These are phyloP conservation scores for Stenotaenia linearis DNA, from an alignment of 2,888 invertebrate species.

Conservation along the genomic window DNA sequence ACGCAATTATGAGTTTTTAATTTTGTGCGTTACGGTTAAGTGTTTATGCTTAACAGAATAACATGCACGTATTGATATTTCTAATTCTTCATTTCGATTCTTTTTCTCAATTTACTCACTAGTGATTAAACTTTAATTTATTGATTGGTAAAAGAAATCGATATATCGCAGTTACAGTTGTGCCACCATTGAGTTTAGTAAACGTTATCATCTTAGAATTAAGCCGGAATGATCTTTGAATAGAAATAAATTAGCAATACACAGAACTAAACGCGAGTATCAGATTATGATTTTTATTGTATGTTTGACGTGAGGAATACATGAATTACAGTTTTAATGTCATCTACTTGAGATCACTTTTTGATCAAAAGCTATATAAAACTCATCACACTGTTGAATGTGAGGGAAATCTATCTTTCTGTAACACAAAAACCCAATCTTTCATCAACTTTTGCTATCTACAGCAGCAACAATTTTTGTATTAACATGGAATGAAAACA, in stretches of 20 bases:
- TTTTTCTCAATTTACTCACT: no score
- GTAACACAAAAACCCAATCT: conserved; percentile 11
- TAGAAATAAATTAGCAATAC: neutral
- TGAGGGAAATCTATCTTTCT: neutral
- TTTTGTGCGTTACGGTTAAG: neutral
- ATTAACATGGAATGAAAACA: conserved; percentile 24
- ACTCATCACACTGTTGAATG: conserved; percentile 12
- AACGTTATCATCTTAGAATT: no score
- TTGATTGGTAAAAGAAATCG: neutral
- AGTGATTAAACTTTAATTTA: no score
- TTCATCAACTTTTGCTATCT: conserved; percentile 16
- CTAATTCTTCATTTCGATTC: no score
- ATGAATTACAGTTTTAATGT: conserved; percentile 14
- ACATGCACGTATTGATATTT: no score
- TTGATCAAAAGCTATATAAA: conserved; percentile 15
- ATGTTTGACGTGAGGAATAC: conserved; percentile 3
- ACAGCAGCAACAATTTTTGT: conserved; percentile 26
- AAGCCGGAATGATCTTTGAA: neutral
- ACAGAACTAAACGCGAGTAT: neutral
- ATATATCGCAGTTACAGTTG: neutral
- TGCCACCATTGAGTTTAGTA: no score
- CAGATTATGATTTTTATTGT: conserved; percentile 15
- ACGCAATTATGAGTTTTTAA: neutral
- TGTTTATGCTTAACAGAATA: no score
- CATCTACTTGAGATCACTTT: conserved; percentile 4